phyloP scores from a whole-genome alignment of 2,797 vertebrate genomes.

The Ammospiza maritima region DNA sequence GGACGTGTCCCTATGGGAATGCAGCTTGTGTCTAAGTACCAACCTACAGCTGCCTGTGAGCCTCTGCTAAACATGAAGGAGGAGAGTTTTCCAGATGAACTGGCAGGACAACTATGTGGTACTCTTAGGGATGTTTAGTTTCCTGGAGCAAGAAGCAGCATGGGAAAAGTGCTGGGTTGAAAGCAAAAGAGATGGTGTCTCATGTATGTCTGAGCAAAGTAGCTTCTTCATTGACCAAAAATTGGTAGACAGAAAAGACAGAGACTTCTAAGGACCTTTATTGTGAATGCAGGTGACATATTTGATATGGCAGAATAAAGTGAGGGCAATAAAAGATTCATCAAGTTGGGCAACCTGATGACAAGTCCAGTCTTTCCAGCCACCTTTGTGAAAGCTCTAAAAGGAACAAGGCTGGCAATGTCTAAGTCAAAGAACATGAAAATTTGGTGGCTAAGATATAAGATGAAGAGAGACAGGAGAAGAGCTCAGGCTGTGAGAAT shows the following conservation, averaged over 20 bases:
- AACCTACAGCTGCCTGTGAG: background rate
- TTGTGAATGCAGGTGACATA: background rate
- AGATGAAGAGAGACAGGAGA: background rate
- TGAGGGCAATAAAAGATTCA: background rate
- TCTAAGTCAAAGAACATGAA: background rate
- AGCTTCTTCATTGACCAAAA: background rate
- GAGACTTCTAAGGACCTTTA: background rate
- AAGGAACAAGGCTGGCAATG: background rate
- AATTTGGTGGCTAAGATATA: background rate
- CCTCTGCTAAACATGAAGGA: background rate
- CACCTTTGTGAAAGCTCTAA: background rate
- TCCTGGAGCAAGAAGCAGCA: background rate
- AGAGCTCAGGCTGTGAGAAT: background rate
- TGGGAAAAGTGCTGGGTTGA: background rate
- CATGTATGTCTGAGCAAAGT: background rate
- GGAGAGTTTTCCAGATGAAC: background rate
- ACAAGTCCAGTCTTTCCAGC: background rate
- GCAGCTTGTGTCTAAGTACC: background rate
- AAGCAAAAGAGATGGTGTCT: background rate
- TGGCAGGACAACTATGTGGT: background rate
- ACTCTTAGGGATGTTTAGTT: background rate
- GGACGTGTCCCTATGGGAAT: rapidly evolving
- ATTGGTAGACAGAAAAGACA: background rate
- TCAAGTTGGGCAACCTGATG: background rate
- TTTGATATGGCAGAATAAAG: background rate